A percentile compares a stretch with the other conserved stretches of the same genome.
Conservation (phyloP, 2,888 invertebrate species). For the Pterostichus madidus region DNA sequence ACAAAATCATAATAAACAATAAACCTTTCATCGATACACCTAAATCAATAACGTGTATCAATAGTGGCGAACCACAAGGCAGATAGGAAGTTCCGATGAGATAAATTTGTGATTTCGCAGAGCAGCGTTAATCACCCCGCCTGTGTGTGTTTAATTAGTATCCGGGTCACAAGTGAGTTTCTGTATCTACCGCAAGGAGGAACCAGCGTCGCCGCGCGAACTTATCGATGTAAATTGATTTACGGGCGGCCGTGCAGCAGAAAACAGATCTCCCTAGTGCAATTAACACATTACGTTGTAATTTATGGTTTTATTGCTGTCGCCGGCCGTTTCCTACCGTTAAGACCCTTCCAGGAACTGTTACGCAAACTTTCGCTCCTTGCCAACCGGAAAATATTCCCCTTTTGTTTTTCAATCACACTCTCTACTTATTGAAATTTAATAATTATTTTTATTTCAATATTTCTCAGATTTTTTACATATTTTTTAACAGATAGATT, state of each 20-base stretch:
- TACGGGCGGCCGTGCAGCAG: constrained; percentile 12
- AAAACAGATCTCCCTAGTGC: constrained; percentile 54
- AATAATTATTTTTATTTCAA: too few species aligned
- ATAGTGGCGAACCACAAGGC: background rate
- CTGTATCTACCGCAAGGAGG: constrained; percentile 43
- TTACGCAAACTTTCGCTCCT: too few species aligned
- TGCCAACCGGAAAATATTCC: background rate
- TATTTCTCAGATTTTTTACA: too few species aligned
- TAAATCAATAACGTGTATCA: constrained; percentile 6
- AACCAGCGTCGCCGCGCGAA: constrained; percentile 36
- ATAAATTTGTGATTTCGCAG: constrained; percentile 35
- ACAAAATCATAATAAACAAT: constrained; percentile 1
- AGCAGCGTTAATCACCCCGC: constrained; percentile 30
- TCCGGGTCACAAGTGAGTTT: constrained; percentile 43
- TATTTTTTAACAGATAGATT: too few species aligned
- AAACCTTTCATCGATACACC: constrained; percentile 1
- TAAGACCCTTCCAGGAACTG: background rate
- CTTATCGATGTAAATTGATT: constrained; percentile 63
- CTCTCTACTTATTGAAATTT: too few species aligned
- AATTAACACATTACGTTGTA: constrained; percentile 64
- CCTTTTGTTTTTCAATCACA: constrained; percentile 2
- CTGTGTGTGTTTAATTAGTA: constrained; percentile 33
- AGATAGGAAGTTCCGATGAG: constrained; percentile 7
- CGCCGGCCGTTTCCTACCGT: constrained; percentile 12
- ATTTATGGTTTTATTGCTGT: constrained; percentile 65